Evolutionary conservation across 2,888 invertebrate genomes (phyloP).

Genomic region (Serripes groenlandicus): DNA sequence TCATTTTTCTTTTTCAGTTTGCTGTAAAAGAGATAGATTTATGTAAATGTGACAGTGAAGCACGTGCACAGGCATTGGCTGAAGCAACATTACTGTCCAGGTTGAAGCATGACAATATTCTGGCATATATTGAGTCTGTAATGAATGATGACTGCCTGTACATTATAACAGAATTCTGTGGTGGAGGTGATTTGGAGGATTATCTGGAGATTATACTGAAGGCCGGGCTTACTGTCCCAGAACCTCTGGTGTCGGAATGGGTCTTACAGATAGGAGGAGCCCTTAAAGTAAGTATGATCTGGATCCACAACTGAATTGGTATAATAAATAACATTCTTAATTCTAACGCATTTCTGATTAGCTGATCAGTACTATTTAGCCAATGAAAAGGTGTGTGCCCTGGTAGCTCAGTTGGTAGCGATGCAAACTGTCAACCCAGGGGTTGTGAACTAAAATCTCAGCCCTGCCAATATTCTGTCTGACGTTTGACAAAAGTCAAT

Average conservation of each 20-base stretch:
- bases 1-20: conserved; percentile 70
- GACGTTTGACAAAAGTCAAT: too few relatives aligned
- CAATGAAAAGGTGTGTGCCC: too few relatives aligned
- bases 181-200: conserved; percentile 73
- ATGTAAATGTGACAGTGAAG: conserved; percentile 67
- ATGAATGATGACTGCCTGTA: conserved; percentile 72
- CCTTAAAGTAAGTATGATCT: conserved; percentile 71
- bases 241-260: conserved; percentile 70
- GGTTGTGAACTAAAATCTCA: too few relatives aligned
- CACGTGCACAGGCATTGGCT: conserved; percentile 65
- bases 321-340: too few relatives aligned
- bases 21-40: conserved; percentile 77
- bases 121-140: conserved; percentile 74
- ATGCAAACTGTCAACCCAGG: too few relatives aligned
- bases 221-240: conserved; percentile 54
- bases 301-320: too few relatives aligned
- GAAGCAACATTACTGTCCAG: conserved; percentile 71
- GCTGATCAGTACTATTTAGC: too few relatives aligned
- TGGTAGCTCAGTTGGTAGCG: too few relatives aligned
- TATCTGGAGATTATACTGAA: conserved; percentile 67
- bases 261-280: conserved; percentile 71
- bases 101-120: conserved; percentile 70
- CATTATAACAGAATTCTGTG: conserved; percentile 77
- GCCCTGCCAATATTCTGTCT: too few relatives aligned
- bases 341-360: too few relatives aligned